Evolutionary conservation across 2,113 vertebrate species (phyloP).

Genomic region (Psilopsiagon aurifrons): DNA sequence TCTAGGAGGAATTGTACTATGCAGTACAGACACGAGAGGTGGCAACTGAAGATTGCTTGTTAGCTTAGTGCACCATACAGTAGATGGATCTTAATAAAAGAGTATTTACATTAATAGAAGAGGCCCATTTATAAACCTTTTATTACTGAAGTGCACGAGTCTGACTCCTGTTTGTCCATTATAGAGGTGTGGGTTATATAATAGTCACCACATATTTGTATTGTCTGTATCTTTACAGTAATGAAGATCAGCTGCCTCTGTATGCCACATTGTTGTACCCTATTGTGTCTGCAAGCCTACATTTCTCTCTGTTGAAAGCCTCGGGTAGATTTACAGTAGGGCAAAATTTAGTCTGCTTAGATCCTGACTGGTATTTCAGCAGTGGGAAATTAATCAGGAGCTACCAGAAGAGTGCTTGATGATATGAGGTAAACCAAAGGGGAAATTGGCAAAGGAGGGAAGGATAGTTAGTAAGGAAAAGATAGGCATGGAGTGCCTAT

Average conservation of each 20-base stretch:
- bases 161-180: slow-evolving; percentile 36
- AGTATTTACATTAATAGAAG: slow-evolving; percentile 35
- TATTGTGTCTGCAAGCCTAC: background rate
- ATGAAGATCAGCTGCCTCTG: background rate
- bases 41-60: slow-evolving; percentile 35
- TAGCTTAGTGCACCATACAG: background rate
- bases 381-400: background rate
- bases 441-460: background rate
- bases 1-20: slow-evolving; percentile 69
- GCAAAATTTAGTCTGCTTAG: background rate
- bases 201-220: slow-evolving; percentile 7
- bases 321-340: background rate
- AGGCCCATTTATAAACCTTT: slow-evolving; percentile 33
- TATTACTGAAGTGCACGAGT: slow-evolving; percentile 22
- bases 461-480: background rate
- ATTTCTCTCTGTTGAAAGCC: slow-evolving; percentile 12
- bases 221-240: background rate
- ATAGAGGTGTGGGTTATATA: background rate
- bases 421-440: slow-evolving; percentile 5
- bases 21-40: slow-evolving; percentile 20
- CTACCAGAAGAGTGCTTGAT: background rate
- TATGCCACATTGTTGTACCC: background rate
- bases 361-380: background rate
- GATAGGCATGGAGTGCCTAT: background rate
- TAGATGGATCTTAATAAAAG: slow-evolving; percentile 42